Evolutionary conservation across 2,113 vertebrate genomes (phyloP).

Genomic region (Monopterus albus): DNA sequence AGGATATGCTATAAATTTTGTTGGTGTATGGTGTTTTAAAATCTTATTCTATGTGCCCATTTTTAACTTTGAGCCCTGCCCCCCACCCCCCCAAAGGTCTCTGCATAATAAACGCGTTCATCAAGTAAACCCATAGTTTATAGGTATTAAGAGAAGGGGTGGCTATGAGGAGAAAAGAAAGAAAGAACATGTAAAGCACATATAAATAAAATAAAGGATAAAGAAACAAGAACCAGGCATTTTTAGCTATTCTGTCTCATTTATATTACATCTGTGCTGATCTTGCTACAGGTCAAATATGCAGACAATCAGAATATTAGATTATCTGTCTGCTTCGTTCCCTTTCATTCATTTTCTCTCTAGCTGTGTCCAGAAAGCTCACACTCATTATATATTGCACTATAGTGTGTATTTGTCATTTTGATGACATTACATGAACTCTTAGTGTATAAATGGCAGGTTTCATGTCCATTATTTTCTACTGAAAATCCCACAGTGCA

Average conservation of each 20-base stretch:
- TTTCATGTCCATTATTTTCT: too few species aligned
- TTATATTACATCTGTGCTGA: slow-evolving; percentile 33
- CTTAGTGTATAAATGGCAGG: too few species aligned
- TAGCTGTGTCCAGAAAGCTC: too few species aligned
- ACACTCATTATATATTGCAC: too few species aligned
- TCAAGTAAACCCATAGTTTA: slow-evolving; percentile 26
- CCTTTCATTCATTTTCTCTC: slow-evolving; percentile 51
- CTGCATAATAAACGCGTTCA: slow-evolving; percentile 18
- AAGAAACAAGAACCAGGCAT: slow-evolving; percentile 2
- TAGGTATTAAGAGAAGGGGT: slow-evolving; percentile 4
- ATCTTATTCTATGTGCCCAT: too few species aligned
- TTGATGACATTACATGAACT: too few species aligned
- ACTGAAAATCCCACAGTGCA: too few species aligned
- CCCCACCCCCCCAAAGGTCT: too few species aligned
- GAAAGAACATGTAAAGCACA: not conserved
- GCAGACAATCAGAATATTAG: slow-evolving; percentile 34
- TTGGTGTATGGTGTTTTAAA: too few species aligned
- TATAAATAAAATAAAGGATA: not conserved
- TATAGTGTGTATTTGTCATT: too few species aligned
- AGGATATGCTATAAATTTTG: too few species aligned
- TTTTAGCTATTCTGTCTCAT: slow-evolving; percentile 11
- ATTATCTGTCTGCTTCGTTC: slow-evolving; percentile 40
- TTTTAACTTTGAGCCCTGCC: too few species aligned
- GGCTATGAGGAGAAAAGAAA: not conserved
- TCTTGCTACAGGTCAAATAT: slow-evolving; percentile 30